Conservation (phyloP, 2,113 vertebrate species). For the Seriola aureovittata region DNA sequence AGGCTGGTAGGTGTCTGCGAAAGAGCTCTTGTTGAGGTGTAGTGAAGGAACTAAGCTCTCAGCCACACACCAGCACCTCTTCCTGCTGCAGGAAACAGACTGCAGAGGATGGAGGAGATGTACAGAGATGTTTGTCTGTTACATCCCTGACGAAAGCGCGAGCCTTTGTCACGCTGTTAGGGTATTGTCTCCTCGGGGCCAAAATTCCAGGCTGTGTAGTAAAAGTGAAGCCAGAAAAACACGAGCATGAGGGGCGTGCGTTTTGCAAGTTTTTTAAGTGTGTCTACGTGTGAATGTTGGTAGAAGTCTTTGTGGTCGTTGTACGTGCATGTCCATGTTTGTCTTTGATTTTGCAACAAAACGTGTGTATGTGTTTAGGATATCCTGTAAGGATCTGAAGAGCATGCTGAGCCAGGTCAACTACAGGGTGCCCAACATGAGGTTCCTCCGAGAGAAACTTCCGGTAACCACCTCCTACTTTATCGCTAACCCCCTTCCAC, state of each 20-base stretch:
- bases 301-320: background rate
- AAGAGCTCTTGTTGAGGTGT: slow-evolving; percentile 51
- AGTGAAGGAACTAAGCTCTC: slow-evolving; percentile 69
- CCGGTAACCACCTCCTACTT: slow-evolving; percentile 84
- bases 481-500: slow-evolving; percentile 20
- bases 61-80: slow-evolving; percentile 65
- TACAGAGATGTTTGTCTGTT: slow-evolving; percentile 72
- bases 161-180: slow-evolving; percentile 48
- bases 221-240: slow-evolving; percentile 44
- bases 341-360: slow-evolving; percentile 41
- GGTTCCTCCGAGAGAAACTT: slow-evolving; percentile 95
- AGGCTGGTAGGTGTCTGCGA: slow-evolving; percentile 33
- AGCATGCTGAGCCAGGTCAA: slow-evolving; percentile 98
- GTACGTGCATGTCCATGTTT: slow-evolving; percentile 50
- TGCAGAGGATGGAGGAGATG: slow-evolving; percentile 74
- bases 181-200: slow-evolving; percentile 40
- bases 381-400: slow-evolving; percentile 98
- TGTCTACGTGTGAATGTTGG: slow-evolving; percentile 3
- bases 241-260: background rate
- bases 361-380: slow-evolving; percentile 83
- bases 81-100: slow-evolving; percentile 82
- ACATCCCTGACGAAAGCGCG: slow-evolving; percentile 53
- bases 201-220: slow-evolving; percentile 48
- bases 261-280: slow-evolving; percentile 18
- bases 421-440: slow-evolving; percentile 98